phyloP scores from a whole-genome alignment of 2,888 invertebrate genomes.

The Coelinius sp. region DNA sequence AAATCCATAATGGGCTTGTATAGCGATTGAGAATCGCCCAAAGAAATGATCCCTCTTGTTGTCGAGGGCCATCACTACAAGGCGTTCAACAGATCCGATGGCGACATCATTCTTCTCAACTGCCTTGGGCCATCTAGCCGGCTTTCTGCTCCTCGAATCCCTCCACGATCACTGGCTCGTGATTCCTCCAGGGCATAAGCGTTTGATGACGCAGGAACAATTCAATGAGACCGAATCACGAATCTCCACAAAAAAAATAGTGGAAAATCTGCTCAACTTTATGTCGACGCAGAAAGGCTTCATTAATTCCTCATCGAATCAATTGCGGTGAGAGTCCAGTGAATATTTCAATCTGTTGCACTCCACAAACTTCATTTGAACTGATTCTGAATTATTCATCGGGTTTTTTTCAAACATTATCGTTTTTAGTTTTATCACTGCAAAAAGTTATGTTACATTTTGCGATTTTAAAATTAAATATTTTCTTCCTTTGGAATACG shows the following conservation, averaged over 20 bases:
- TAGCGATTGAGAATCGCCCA: neutral
- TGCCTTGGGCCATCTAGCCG: neutral
- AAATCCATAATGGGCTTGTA: neutral
- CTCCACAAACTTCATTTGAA: neutral
- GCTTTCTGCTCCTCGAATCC: neutral
- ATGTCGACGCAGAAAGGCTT: neutral
- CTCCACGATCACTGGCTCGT: neutral
- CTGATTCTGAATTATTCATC: neutral
- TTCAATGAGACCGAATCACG: neutral
- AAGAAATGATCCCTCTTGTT: neutral
- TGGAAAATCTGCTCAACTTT: neutral
- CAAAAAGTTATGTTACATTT: neutral
- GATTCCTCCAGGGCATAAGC: neutral
- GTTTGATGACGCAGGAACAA: neutral
- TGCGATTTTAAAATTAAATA: neutral
- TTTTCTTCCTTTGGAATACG: too few relatives aligned
- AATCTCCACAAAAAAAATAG: neutral
- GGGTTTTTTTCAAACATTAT: neutral
- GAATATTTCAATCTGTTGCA: conserved; percentile 2
- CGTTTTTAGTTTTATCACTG: neutral
- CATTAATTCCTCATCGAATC: neutral
- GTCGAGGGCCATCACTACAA: neutral
- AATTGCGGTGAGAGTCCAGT: neutral
- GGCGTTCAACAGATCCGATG: neutral
- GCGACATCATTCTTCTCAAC: neutral